phyloP scores from a whole-genome alignment of 2,888 invertebrate genomes.

The Stegophylla sp. region DNA sequence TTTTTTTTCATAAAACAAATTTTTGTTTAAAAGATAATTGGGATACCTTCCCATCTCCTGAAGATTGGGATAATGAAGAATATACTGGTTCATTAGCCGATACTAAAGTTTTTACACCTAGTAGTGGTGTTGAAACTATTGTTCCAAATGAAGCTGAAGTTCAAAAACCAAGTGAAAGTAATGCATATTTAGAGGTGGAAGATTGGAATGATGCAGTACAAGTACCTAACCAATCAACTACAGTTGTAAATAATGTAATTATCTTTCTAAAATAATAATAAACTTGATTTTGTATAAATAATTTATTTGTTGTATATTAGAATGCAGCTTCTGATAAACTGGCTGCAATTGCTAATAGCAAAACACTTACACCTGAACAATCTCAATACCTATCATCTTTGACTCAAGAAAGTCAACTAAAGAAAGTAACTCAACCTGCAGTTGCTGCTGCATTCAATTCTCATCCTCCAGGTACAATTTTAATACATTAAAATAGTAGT shows the following conservation, averaged over 20 bases:
- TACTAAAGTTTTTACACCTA: constrained; percentile 87
- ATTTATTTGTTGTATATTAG: constrained; percentile 2
- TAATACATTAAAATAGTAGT: no score
- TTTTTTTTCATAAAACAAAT: no score
- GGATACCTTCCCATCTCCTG: constrained; percentile 70
- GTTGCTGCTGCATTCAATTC: constrained; percentile 55
- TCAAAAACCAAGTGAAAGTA: constrained; percentile 34
- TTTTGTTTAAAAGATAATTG: constrained; percentile 64
- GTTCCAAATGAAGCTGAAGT: constrained; percentile 25
- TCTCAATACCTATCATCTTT: constrained; percentile 70
- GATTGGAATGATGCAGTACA: constrained; percentile 57
- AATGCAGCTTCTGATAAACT: constrained; percentile 41
- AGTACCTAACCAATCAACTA: not conserved
- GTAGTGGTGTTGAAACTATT: constrained; percentile 52
- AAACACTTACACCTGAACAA: constrained; percentile 69
- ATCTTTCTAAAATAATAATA: not conserved
- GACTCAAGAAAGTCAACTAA: constrained; percentile 68
- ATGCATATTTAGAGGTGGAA: constrained; percentile 39
- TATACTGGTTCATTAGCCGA: constrained; percentile 93
- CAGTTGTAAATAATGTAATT: constrained; percentile 23
- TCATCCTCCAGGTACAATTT: constrained; percentile 55
- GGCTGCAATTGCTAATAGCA: constrained; percentile 56
- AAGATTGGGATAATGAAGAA: constrained; percentile 91
- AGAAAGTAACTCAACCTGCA: constrained; percentile 60
- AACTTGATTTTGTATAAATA: not conserved